Base-by-base conservation (phyloP, 2,113 vertebrate species). In the Dissostichus mawsoni region DNA sequence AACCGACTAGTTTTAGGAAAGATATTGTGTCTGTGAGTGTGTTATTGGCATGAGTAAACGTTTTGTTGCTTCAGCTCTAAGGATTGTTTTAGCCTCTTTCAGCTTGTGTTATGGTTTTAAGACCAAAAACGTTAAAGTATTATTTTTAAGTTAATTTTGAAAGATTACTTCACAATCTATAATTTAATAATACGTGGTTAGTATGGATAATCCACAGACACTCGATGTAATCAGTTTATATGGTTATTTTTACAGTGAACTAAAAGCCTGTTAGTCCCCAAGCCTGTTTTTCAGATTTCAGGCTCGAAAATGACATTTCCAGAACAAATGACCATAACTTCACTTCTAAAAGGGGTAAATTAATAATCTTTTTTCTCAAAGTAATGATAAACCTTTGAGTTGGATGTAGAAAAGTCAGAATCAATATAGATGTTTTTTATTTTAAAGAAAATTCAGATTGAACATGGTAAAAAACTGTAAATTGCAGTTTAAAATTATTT, bases 1-100 rank as follows among this genome's bases (percentile, higher is more conserved):
- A 89, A 88, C 25, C 51, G 41, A 79, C 2, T 41, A 0, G 1
- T 59, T 65, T 68, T 74, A 55, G 33, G 51, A 17, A 76, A 74
- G 12, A 8, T 3, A 4, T 66, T 65, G 69, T 79, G 17, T 69
- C n/a, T 78, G 65, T 75, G 20, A 66, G 14, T 80, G 52, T 75
- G 2, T 82, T 51, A 36, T 82, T 62, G 3, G 1, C 11, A 8
- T 55, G 68, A 56, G 53, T 33, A 44, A 3, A 62, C 12, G 23
- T 10, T 6, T 51, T 50, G 55, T 45, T 16, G 2, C 61, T n/a
- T 64, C n/a, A 47, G 1, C 41, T 64, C 11, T 45, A 64, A 1
- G 11, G 11, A 48, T 41, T 23, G 16, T 52, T 52, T 68, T 1
- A 41, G 50, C 11, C 4, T 67, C 65, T 67, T 8, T 8, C 7